phyloP scores from a whole-genome alignment of 1,140 invertebrate genomes.

The Ladona fulva region DNA sequence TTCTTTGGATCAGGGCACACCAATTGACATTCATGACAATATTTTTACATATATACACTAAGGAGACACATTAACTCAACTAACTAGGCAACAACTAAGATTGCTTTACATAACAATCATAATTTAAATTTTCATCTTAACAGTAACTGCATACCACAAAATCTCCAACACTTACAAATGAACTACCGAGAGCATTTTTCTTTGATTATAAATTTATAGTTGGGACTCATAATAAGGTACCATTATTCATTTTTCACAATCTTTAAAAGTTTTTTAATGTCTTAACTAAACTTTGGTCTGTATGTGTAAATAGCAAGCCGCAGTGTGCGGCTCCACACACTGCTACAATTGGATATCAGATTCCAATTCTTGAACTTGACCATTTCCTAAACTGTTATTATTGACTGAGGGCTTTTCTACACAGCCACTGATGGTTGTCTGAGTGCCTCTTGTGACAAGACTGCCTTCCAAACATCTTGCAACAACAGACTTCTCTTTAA shows the following conservation, averaged over 20 bases:
- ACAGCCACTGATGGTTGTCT: neutral
- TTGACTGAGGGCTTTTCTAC: neutral
- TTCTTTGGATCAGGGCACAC: too few species aligned
- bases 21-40: too few species aligned
- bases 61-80: too few species aligned
- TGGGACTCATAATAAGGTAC: neutral
- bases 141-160: too few species aligned
- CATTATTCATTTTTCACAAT: neutral
- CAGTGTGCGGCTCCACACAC: neutral
- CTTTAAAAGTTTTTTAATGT: neutral
- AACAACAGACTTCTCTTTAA: neutral
- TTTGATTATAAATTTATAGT: neutral
- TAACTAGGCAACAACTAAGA: too few species aligned
- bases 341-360: neutral
- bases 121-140: too few species aligned
- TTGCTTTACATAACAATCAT: too few species aligned
- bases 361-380: neutral
- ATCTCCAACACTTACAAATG: neutral
- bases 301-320: neutral
- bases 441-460: neutral
- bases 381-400: neutral
- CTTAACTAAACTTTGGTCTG: neutral
- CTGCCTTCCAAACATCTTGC: neutral
- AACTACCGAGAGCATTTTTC: neutral
- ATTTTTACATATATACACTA: too few species aligned